phyloP scores from a whole-genome alignment of 2,113 vertebrate species.

The Bothrops jararaca region DNA sequence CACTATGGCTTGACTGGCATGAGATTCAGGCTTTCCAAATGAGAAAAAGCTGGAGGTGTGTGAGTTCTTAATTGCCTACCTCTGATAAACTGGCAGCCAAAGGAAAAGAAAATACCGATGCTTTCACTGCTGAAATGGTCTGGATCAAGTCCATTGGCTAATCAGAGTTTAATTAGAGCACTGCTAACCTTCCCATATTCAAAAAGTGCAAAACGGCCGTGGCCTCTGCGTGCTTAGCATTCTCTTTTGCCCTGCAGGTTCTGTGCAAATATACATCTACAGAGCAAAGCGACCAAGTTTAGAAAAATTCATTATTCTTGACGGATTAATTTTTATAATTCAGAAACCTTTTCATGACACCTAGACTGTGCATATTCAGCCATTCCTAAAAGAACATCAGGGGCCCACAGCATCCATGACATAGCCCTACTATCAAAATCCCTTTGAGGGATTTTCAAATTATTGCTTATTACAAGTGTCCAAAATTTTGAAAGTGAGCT shows the following conservation, averaged over 20 bases:
- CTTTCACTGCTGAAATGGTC: conserved; percentile 70
- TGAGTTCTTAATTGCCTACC: conserved; percentile 80
- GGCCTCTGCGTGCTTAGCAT: conserved; percentile 58
- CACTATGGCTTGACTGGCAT: conserved; percentile 73
- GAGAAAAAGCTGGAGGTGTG: conserved; percentile 74
- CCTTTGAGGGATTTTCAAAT: conserved; percentile 26
- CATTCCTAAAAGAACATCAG: conserved; percentile 45
- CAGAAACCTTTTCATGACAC: conserved; percentile 54
- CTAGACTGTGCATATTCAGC: conserved; percentile 49
- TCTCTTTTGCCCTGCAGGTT: conserved; percentile 55
- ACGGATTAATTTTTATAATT: conserved; percentile 44
- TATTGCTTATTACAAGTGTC: not conserved
- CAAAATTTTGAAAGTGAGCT: not conserved
- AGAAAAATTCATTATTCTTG: conserved; percentile 63
- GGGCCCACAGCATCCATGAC: conserved; percentile 9
- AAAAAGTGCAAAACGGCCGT: conserved; percentile 56
- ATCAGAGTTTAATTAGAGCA: conserved; percentile 81
- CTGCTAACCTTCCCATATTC: conserved; percentile 65
- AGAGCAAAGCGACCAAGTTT: conserved; percentile 47
- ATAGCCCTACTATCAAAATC: conserved; percentile 28
- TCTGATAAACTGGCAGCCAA: conserved; percentile 72
- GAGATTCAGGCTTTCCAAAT: conserved; percentile 74
- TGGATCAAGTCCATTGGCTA: conserved; percentile 76
- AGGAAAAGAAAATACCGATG: conserved; percentile 51
- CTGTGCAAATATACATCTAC: conserved; percentile 32